Base-by-base conservation (phyloP, 2,888 invertebrate genomes). In the Aporophyla lueneburgensis region DNA sequence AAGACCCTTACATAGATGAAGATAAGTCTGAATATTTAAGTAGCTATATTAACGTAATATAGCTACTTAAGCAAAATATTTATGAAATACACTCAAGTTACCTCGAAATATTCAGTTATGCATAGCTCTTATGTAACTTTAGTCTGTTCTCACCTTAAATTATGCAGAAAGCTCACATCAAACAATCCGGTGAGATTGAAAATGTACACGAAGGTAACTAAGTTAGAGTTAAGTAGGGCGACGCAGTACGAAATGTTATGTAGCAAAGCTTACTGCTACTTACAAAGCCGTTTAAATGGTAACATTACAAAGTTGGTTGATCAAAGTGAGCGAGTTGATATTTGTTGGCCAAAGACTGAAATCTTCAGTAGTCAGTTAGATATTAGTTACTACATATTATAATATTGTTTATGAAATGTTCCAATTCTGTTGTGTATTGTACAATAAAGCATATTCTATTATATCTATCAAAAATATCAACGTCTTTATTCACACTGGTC, bases 131-230 rank as follows among this genome's bases (percentile, higher is more conserved):
- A 40, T 19, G 24, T 49, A 58, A 62, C 16, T 40, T 24, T 16
- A 66, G 54, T 51, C 21, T 21, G 12, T 12, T n/a, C 10, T 27
- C 9, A 51, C 33, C 27, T 75, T 70, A 59, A 84, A 53, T 71
- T 74, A 76, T 58, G 62, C 61, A 71, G 61, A 71, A 71, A 81
- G 62, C 65, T 65, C n/a, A 51, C 68, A 69, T 59, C 69, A 76
- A 81, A 76, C 71, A 69, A 59, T 27, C 46, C 43, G 2, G 24
- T 66, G 21, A 76, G 74, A 81, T 84, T 81, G 71, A 66, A 83
- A 81, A 72, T 74, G 71, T 73, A 72, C n/a, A 58, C 76, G 56
- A 14, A 70, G 65, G 27, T 72, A 58, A 74, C 56, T 46, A 10
- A 53, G 56, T 77, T 54, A 40, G 21, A 40, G 43, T 19, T 24